Base-by-base conservation (phyloP, 2,888 invertebrate species). In the Geophilus truncorum region DNA sequence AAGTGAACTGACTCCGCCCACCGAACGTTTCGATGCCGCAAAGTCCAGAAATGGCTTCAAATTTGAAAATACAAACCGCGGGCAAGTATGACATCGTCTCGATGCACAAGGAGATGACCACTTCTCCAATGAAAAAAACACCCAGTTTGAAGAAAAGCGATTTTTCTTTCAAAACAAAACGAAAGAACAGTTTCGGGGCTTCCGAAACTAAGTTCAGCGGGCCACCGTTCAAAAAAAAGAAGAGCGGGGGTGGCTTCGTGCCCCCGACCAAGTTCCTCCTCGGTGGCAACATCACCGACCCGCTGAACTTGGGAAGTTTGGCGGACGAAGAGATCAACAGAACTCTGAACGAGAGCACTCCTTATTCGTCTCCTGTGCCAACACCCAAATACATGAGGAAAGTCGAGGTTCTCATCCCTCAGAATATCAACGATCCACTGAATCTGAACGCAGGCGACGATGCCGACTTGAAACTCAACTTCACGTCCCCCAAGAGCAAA, bases 281-380 rank as follows among this genome's bases (percentile, higher is more conserved):
- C 1, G 98, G 97, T 75, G 98, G 97, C 9, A 97, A 96, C 87
- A 97, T 97, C 84, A 93, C 93, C 84, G 98, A 98, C 89, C 98
- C 97, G 0, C 88, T 98, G 76, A 98, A 98, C 88, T 88, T 98
- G 82, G 96, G 95, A 86, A 96, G 96, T 86, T 90, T 98, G 84
- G 94, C 86, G 57, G 86, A 88, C 83, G 88, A 88, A 81, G 85
- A 85, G 80, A 82, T 85, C 10, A 85, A 85, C 93, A 84, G 86
- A 30, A 82, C 81, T 18, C 77, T 83, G 45, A 82, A 77, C 45
- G 81, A 81, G n/a, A 92, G 93, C 0, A 97, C 97, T 18, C 97
- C 97, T 80, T 93, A 94, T 85, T 95, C 95, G 34, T 97, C 97
- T 81, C 97, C 97, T 0, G 87, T 95, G 85, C 93, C 95, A 80